Base-by-base conservation (phyloP, 2,113 vertebrate genomes). In the Anoplopoma fimbria region DNA sequence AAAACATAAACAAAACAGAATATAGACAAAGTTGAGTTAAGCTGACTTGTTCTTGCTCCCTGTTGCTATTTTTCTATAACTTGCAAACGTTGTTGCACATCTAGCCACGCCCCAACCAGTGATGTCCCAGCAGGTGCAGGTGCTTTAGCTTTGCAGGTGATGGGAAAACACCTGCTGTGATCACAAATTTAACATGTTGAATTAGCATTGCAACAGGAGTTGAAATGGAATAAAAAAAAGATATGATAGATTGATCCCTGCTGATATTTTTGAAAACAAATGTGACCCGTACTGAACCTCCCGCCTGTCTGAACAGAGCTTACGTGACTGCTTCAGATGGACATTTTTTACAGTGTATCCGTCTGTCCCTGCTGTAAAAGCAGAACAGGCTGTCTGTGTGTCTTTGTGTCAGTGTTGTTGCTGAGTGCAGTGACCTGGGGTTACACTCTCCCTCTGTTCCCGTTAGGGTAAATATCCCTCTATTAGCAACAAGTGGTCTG, bases 401-500 rank as follows among this genome's bases (percentile, higher is more conserved):
- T 90, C 83, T 85, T 81, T 85, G 84, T 75, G 80, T 79, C 49
- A 58, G 81, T 88, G 88, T 87, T 88, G 84, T 87, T 84, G 76
- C 82, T 69, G 90, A 89, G 90, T 88, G 88, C 85, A 91, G 81
- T 88, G 79, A 94, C 84, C 88, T 81, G 79, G 23, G 78, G 17
- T 71, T 87, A 76, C 83, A 72, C 88, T 62, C 83, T 31, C 83
- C 17, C 86, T 55, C 88, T 82, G 82, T 84, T 79, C 82, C 84
- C 62, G 72, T 88, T 88, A 2, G 82, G 36, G 76, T 82, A 90
- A 92, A 90, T 87, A 86, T 87, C 81, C 77, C 82, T 87, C 74
- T 90, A 87, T 92, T 91, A 92, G 91, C 82, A 82, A 73, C 82
- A 88, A 92, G 89, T 91, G 88, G 67, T 87, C 82, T 82, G 87